A percentile compares a stretch with the other conserved stretches of the same genome.
phyloP scores from a whole-genome alignment of 2,888 invertebrate species.

The Drosophila anomalata region DNA sequence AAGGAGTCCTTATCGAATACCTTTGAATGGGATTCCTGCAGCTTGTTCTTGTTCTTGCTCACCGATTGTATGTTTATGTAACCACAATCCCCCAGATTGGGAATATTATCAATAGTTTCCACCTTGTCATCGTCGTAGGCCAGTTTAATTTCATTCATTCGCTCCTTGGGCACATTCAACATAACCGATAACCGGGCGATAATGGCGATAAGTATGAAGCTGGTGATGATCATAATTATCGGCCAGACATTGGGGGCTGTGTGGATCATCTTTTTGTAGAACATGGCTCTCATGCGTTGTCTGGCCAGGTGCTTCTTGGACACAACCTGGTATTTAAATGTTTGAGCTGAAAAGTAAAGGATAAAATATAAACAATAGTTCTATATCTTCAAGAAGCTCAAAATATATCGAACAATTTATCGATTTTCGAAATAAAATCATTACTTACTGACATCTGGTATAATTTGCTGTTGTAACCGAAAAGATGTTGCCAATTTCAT shows the following conservation, averaged over 20 bases:
- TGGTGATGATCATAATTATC: conserved; percentile 85
- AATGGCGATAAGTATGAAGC: conserved; percentile 68
- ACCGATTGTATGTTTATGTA: conserved; percentile 51
- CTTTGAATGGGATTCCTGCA: background rate
- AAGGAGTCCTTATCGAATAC: conserved; percentile 56
- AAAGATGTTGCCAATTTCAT: conserved; percentile 68
- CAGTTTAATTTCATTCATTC: conserved; percentile 56
- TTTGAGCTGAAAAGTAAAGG: conserved; percentile 55
- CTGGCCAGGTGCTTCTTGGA: conserved; percentile 46
- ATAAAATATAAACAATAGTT: no score
- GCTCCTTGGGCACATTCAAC: conserved; percentile 42
- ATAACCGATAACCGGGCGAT: conserved; percentile 54
- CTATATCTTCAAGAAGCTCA: no score
- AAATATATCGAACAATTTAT: no score
- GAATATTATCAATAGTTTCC: conserved; percentile 27
- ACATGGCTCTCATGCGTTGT: conserved; percentile 73
- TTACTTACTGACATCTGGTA: conserved; percentile 72
- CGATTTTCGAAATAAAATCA: background rate
- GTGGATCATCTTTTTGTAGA: conserved; percentile 73
- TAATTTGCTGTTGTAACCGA: conserved; percentile 61
- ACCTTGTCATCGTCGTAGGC: conserved; percentile 29
- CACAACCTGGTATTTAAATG: conserved; percentile 61
- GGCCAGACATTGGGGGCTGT: conserved; percentile 74
- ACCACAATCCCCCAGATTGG: conserved; percentile 56
- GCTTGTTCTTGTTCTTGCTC: conserved; percentile 4